Base-by-base conservation (phyloP, 2,888 invertebrate species). In the Diarsia dahlii region DNA sequence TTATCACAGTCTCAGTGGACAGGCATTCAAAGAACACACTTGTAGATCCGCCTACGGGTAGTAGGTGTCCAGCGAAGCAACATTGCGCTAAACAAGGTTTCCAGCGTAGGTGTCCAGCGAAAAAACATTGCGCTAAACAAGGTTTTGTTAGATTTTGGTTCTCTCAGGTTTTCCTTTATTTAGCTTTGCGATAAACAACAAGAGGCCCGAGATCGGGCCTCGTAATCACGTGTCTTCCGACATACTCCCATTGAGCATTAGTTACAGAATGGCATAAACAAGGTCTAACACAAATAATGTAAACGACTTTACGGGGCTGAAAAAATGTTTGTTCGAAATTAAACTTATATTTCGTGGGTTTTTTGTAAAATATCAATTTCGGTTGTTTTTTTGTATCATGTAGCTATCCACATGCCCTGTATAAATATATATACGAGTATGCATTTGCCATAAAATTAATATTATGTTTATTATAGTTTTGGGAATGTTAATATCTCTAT, bases 291-390 rank as follows among this genome's bases (percentile, higher is more conserved):
- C 62, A 68, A 62, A 23, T 52, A 15, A 3, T n/a, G 18, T 15
- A 28, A 67, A 46, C 20, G 15, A 20, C 46, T 75, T 52, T 20
- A 12, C 10, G 4, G n/a, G 28, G 18, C n/a, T 58, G 28, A 9
- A 8, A 60, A 52, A 18, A n/a, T 58, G 45, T 60, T 46, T 67
- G 18, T 15, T 76, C 28, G 60, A 50, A 71, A 77, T 71, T 56
- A 45, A 50, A 56, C 3, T 63, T 48, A 56, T 23, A 23, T 23
- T 58, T 58, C 1, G 15, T 52, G 34, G 0, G 9, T 48, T 63
- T 45, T 73, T 28, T 56, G 48, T 28, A 52, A 52, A 12, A 50
- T 28, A 23, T 28, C 13, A 63, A 71, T 18, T 12, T 28, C 34
- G 18, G 39, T 63, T 39, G 2, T 13, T 28, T 48, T 48, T 39